Evolutionary conservation across 2,888 invertebrate genomes (phyloP).

Genomic region (Tachina grossa): DNA sequence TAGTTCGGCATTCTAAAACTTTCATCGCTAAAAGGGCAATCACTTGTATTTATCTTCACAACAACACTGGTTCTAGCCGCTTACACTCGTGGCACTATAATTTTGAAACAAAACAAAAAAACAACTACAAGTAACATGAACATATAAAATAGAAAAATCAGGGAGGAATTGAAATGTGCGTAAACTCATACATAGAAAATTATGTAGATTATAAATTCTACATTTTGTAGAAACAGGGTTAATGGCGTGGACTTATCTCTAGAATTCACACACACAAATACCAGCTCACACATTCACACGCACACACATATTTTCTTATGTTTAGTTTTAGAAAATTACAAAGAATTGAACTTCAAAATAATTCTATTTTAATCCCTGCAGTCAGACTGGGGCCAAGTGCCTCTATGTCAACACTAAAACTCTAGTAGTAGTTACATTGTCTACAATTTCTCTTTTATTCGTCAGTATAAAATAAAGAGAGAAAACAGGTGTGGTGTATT

Average conservation of each 20-base stretch:
- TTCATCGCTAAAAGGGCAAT: too few relatives aligned
- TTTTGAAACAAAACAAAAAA: not conserved
- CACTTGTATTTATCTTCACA: not conserved
- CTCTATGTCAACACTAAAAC: too few relatives aligned
- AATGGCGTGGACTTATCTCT: conserved; percentile 22
- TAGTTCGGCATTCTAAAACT: too few relatives aligned
- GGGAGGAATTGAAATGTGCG: conserved; percentile 66
- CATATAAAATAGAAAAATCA: conserved; percentile 44
- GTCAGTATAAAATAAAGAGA: too few relatives aligned
- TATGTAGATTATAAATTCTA: not conserved
- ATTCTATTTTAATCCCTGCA: conserved; percentile 19
- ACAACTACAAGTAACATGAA: not conserved
- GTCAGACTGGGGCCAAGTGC: too few relatives aligned
- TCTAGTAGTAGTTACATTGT: too few relatives aligned
- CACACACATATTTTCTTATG: not conserved
- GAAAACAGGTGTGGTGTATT: too few relatives aligned
- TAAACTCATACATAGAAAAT: conserved; percentile 11
- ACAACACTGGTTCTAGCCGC: conserved; percentile 11
- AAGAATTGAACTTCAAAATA: not conserved
- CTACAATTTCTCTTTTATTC: too few relatives aligned
- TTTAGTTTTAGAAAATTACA: conserved; percentile 21
- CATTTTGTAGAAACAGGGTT: conserved; percentile 39
- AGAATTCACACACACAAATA: not conserved
- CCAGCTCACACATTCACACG: not conserved
- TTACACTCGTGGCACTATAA: conserved; percentile 8